Evolutionary conservation across 2,888 invertebrate genomes (phyloP).

Genomic region (Leptinotarsa haldemani): DNA sequence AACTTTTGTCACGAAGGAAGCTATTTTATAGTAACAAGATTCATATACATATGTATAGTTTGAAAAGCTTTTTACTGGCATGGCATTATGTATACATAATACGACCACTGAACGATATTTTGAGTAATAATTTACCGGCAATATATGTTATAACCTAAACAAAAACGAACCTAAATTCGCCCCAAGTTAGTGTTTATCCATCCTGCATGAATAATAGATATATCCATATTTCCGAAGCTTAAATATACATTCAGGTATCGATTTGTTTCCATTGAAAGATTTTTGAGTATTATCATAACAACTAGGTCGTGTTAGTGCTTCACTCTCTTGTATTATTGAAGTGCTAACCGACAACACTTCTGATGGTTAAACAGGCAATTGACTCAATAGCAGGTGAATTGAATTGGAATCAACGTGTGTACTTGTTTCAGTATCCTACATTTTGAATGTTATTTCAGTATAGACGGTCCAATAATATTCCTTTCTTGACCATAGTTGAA

Average conservation of each 20-base stretch:
- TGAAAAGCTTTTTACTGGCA: too few relatives aligned
- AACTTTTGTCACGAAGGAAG: too few relatives aligned
- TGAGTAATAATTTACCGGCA: background rate
- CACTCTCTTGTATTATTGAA: conserved; percentile 25
- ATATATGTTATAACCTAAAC: background rate
- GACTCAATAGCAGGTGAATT: conserved; percentile 48
- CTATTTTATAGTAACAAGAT: too few relatives aligned
- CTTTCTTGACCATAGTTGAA: too few relatives aligned
- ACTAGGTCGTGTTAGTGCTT: background rate
- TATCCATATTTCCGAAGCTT: background rate
- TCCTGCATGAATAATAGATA: conserved; percentile 8
- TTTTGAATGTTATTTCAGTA: too few relatives aligned
- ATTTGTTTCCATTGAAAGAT: conserved; percentile 1
- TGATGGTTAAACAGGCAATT: conserved; percentile 50
- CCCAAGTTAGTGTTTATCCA: conserved; percentile 9
- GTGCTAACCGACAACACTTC: conserved; percentile 46
- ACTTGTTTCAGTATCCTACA: background rate
- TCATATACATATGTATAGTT: too few relatives aligned
- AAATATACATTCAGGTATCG: conserved; percentile 2
- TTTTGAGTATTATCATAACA: conserved; percentile 7
- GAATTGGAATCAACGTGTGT: conserved; percentile 43
- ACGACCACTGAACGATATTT: background rate
- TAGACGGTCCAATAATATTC: too few relatives aligned
- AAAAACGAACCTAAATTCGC: conserved; percentile 7
- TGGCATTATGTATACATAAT: background rate